phyloP scores from a whole-genome alignment of 2,888 invertebrate genomes.

The Aphodius sticticus region DNA sequence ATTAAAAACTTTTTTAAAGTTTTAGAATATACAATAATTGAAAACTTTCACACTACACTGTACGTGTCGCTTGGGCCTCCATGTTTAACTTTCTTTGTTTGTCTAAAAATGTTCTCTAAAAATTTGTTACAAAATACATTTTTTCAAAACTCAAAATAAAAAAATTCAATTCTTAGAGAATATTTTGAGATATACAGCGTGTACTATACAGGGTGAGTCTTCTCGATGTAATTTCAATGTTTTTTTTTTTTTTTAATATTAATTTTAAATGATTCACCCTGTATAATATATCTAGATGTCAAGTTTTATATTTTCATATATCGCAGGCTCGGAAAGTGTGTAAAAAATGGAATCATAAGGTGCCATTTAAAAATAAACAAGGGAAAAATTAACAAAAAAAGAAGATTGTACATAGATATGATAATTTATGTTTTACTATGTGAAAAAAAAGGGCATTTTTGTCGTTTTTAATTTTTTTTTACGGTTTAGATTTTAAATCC shows the following conservation, averaged over 20 bases:
- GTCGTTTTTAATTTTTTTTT: conserved; percentile 45
- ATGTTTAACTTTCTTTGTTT: conserved; percentile 25
- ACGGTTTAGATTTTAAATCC: conserved; percentile 38
- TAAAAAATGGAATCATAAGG: conserved; percentile 54
- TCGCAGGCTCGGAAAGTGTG: conserved; percentile 23
- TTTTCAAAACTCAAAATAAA: too few relatives aligned
- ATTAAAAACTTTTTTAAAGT: background rate
- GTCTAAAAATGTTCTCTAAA: background rate
- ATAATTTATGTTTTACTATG: conserved; percentile 46
- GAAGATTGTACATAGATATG: conserved; percentile 30
- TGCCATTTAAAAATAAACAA: conserved; percentile 51
- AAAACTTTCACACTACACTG: background rate
- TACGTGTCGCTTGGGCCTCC: background rate
- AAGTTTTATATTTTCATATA: conserved; percentile 39
- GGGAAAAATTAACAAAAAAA: conserved; percentile 23
- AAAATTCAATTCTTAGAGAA: too few relatives aligned
- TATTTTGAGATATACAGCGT: background rate
- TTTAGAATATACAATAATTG: conserved; percentile 5
- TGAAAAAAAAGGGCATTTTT: conserved; percentile 48
- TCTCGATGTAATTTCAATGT: too few relatives aligned
- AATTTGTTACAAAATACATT: too few relatives aligned
- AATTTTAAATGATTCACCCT: too few relatives aligned
- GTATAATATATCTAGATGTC: conserved; percentile 34
- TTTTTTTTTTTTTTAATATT: too few relatives aligned
- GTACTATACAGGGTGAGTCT: conserved; percentile 19